Base-by-base conservation (phyloP, 2,797 vertebrate species). In the Strix occidentalis region DNA sequence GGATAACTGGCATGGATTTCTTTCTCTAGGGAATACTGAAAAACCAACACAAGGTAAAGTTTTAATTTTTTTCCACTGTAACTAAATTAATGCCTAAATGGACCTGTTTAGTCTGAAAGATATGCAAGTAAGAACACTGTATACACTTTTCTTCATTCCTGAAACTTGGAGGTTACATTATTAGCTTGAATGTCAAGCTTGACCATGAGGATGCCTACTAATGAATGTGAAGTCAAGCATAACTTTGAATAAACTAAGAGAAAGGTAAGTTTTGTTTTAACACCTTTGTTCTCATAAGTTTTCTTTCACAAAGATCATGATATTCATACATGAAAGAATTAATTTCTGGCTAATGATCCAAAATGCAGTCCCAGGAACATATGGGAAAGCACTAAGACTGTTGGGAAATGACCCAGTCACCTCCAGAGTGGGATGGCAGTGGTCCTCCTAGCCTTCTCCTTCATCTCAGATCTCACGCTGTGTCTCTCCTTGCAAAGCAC, bases 341-440 rank as follows among this genome's bases (percentile, higher is more conserved):
- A 26, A 41, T 48, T 87, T 79, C 29, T 65, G 17, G 11, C 18
- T 28, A 33, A 41, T 37, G 48, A 48, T 85, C 39, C 43, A 58
- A 72, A 87, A 31, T 15, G 7, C 28, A 35, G 29, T 66, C 19
- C n/a, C 23, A 56, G 71, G 35, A 39, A 77, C 23, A 37, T 50
- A 20, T 43, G 64, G 46, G 35, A 78, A 82, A 71, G 25, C 23
- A 24, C 13, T 33, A 5, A 63, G 20, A 41, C 54, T 84, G 54
- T 35, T 23, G 11, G 19, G 39, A 39, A 70, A 31, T 31, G 71
- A 35, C 11, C 21, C 0, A 0, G 12, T 78, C 57, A 26, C 16
- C 10, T 79, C 63, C 51, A 43, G 23, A 58, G 51, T 1, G 35
- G 60, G 51, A 20, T n/a, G 31, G 71, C 65, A 48, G 18, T 0